Conservation (phyloP, 2,797 vertebrate genomes). For the Microctenopoma stevenorrisi region DNA sequence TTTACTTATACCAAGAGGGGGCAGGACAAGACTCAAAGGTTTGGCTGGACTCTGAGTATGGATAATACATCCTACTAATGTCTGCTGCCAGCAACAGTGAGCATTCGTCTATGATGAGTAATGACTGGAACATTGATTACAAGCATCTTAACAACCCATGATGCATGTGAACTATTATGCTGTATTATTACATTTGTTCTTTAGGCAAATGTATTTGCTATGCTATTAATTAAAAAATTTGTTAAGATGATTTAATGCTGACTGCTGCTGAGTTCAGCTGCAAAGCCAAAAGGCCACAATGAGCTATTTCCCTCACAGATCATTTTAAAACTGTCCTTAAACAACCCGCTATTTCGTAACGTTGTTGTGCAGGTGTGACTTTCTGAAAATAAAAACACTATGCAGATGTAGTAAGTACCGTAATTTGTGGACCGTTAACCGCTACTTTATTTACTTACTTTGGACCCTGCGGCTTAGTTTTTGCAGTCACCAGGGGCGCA, state of each 20-base stretch:
- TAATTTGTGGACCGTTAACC: too few relatives aligned
- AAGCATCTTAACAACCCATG: slow-evolving; percentile 57
- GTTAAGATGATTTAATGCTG: slow-evolving; percentile 30
- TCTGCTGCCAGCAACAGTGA: slow-evolving; percentile 47
- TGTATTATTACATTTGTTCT: slow-evolving; percentile 60
- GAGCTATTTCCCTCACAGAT: slow-evolving; percentile 25
- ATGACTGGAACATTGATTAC: slow-evolving; percentile 59
- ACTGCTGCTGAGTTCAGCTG: slow-evolving; percentile 29
- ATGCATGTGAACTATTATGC: slow-evolving; percentile 59
- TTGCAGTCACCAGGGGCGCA: too few relatives aligned
- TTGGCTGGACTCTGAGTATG: slow-evolving; percentile 41
- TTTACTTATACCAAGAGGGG: slow-evolving; percentile 52
- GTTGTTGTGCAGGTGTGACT: slow-evolving; percentile 7
- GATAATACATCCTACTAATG: slow-evolving; percentile 44
- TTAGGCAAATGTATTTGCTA: slow-evolving; percentile 39
- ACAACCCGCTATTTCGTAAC: slow-evolving; percentile 18
- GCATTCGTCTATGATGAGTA: slow-evolving; percentile 64
- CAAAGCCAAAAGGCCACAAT: slow-evolving; percentile 7
- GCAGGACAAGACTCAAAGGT: slow-evolving; percentile 57
- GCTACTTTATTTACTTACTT: too few relatives aligned
- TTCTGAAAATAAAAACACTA: slow-evolving; percentile 5
- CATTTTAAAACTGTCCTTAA: slow-evolving; percentile 12
- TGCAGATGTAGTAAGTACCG: slow-evolving; percentile 10
- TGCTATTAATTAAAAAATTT: slow-evolving; percentile 31
- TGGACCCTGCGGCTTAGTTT: too few relatives aligned